Conservation (phyloP, 1,140 invertebrate species). For the Drosophila kepulauana region DNA sequence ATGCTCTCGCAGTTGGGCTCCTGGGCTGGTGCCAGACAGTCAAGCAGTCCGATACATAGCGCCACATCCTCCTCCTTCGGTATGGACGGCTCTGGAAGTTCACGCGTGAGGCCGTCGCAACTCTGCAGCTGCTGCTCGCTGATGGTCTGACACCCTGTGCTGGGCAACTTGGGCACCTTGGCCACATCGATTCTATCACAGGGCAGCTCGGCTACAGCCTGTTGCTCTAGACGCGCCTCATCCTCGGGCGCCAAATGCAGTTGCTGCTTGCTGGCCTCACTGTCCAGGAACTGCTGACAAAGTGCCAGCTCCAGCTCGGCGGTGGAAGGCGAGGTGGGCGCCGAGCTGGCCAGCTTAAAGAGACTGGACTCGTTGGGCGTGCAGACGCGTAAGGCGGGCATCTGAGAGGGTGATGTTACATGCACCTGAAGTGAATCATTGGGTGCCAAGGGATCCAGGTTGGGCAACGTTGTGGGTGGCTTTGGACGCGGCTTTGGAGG, state of each 20-base stretch:
- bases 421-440: slow-evolving; percentile 62
- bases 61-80: slow-evolving; percentile 66
- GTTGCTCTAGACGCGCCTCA: slow-evolving; percentile 48
- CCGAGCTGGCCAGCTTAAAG: slow-evolving; percentile 68
- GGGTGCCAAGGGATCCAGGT: slow-evolving; percentile 57
- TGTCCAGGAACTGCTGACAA: slow-evolving; percentile 60
- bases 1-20: slow-evolving; percentile 69
- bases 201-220: slow-evolving; percentile 60
- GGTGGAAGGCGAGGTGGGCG: slow-evolving; percentile 62
- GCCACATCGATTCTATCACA: slow-evolving; percentile 75
- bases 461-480: not conserved
- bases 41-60: slow-evolving; percentile 56
- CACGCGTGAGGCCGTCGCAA: slow-evolving; percentile 53
- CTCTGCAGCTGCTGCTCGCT: slow-evolving; percentile 53
- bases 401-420: slow-evolving; percentile 56
- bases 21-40: slow-evolving; percentile 70
- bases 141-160: slow-evolving; percentile 64
- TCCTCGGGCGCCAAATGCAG: slow-evolving; percentile 54
- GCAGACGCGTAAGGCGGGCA: slow-evolving; percentile 63
- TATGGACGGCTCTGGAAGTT: not conserved
- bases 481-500: slow-evolving; percentile 36
- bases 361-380: slow-evolving; percentile 75
- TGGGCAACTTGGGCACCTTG: slow-evolving; percentile 59
- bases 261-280: slow-evolving; percentile 45
- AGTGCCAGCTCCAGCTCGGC: slow-evolving; percentile 48